Conservation (phyloP, 1,140 invertebrate species). For the Euwallacea similis region DNA sequence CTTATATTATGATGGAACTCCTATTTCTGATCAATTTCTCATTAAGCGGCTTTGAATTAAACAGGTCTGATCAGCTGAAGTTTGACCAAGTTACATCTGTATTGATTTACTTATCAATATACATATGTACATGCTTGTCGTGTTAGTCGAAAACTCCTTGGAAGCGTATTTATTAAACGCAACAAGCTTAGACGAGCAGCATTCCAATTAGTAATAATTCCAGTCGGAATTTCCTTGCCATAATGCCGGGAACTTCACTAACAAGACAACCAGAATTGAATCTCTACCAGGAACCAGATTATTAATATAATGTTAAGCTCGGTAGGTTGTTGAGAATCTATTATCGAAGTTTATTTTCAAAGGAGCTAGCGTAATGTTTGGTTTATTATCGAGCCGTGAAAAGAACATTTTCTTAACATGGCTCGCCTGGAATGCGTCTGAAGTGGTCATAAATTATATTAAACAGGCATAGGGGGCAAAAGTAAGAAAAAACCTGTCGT, state of each 20-base stretch:
- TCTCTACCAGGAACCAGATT: conserved; percentile 11
- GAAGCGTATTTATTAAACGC: conserved; percentile 4
- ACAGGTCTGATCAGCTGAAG: no score
- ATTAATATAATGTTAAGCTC: conserved; percentile 18
- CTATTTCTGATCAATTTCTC: no score
- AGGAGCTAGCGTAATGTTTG: background rate
- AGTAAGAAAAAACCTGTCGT: no score
- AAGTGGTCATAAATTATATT: no score
- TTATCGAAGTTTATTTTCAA: conserved; percentile 10
- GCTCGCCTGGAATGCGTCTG: no score
- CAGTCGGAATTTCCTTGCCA: conserved; percentile 3
- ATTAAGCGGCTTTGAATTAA: no score
- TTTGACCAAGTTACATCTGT: no score
- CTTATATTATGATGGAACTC: no score
- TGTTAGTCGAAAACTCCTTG: background rate
- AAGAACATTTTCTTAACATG: no score
- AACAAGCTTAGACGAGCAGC: conserved; percentile 1
- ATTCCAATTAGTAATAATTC: conserved; percentile 9
- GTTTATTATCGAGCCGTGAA: background rate
- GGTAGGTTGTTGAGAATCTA: conserved; percentile 13
- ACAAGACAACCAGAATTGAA: conserved; percentile 20
- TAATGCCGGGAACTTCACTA: conserved; percentile 12
- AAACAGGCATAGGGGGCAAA: no score
- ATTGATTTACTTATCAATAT: no score
- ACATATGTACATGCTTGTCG: no score